Conservation (phyloP, 2,888 invertebrate genomes). For the Neoitamus cyanurus region DNA sequence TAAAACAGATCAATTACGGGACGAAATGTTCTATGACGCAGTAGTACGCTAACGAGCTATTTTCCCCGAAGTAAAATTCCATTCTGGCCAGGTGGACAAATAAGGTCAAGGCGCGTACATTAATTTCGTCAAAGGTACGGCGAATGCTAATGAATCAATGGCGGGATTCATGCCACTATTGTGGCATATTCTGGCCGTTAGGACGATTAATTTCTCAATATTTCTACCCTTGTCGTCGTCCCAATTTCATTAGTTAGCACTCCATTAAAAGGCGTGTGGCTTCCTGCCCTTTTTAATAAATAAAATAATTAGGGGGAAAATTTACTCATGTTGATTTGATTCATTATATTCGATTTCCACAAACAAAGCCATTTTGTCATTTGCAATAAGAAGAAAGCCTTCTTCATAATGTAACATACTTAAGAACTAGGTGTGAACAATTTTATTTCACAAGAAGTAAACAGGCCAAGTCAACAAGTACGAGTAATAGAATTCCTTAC, state of each 20-base stretch:
- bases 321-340: conserved; percentile 13
- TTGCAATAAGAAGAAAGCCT: not conserved
- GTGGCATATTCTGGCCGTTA: not conserved
- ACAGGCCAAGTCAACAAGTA: too few relatives aligned
- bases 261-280: conserved; percentile 21
- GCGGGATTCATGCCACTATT: not conserved
- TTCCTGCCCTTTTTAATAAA: not conserved
- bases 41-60: conserved; percentile 18
- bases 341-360: not conserved
- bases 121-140: conserved; percentile 2
- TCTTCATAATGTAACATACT: not conserved
- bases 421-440: not conserved
- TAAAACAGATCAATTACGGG: conserved; percentile 28
- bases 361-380: not conserved
- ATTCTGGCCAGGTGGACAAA: not conserved
- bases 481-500: too few relatives aligned
- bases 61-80: not conserved
- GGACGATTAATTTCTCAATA: conserved; percentile 45
- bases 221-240: conserved; percentile 44
- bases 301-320: conserved; percentile 4
- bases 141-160: conserved; percentile 31
- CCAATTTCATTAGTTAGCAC: conserved; percentile 48
- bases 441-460: too few relatives aligned
- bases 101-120: conserved; percentile 25
- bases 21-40: not conserved